Conservation (phyloP, 2,888 invertebrate genomes). For the Dolichopus griseipennis region DNA sequence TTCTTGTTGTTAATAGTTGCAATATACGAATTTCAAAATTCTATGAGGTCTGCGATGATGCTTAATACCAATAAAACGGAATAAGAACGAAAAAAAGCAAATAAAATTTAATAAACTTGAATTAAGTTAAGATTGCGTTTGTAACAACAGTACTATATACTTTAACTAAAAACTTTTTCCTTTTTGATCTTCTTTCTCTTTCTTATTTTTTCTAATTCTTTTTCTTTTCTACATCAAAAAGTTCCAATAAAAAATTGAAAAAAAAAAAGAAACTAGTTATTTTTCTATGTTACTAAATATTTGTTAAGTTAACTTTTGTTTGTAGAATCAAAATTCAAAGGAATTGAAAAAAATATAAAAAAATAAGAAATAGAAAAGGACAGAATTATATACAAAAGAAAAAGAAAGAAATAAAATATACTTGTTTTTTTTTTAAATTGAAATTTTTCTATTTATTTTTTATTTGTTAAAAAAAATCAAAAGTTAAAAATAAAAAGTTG, state of each 20-base stretch:
- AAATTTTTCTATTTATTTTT: too few species aligned
- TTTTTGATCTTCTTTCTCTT: background rate
- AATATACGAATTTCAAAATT: too few species aligned
- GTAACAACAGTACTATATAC: background rate
- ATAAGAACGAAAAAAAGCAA: background rate
- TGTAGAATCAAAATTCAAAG: conserved; percentile 2
- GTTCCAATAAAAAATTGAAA: background rate
- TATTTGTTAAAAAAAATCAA: too few species aligned
- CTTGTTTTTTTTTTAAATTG: too few species aligned
- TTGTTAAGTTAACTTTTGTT: background rate
- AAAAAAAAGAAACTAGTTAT: background rate
- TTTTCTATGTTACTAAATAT: background rate
- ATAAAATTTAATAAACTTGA: background rate
- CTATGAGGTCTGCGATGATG: too few species aligned
- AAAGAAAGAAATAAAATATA: too few species aligned
- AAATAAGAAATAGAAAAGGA: background rate
- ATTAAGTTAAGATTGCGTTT: background rate
- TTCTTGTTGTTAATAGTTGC: too few species aligned
- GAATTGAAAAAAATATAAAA: too few species aligned
- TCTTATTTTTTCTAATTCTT: too few species aligned
- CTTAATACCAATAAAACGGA: too few species aligned
- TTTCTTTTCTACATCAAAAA: background rate
- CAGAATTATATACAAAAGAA: too few species aligned
- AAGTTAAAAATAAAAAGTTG: too few species aligned
- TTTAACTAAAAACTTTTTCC: background rate